Base-by-base conservation (phyloP, 2,797 vertebrate genomes). In the Microctenopoma lineatum region DNA sequence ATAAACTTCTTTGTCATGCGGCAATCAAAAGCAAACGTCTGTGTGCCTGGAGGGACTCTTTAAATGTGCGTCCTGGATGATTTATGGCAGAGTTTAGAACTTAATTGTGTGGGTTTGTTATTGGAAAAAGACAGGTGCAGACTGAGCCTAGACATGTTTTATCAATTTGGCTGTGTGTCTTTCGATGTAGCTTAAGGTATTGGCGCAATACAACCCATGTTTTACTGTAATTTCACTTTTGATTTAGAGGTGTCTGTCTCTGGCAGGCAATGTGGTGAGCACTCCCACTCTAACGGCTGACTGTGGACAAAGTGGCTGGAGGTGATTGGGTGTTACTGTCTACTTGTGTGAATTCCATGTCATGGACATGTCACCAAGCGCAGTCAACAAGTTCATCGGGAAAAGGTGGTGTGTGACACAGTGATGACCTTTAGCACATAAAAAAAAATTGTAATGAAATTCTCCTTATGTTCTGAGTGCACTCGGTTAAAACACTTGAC, bases 81-180 rank as follows among this genome's bases (percentile, higher is more conserved):
- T 92, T 92, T 91, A 91, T 87, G 71, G 42, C 66, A 32, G 81
- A 90, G 86, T 90, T 93, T 87, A 88, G 80, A 85, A 91, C 80
- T 86, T 91, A 91, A 93, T 93, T 93, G 89, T 90, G 79, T 38
- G 55, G 77, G 52, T 91, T 92, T 92, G 86, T 91, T 92, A 89
- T 88, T 90, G 82, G 81, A 85, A 85, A 89, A 84, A 93, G 83
- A 89, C 89, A 92, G 83, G 87, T 91, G 88, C 83, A 76, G 84
- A 86, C 89, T 75, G 69, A 84, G 89, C 79, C 45, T 76, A 84
- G 84, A 68, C 91, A 92, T 89, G 90, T 91, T 93, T 86, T 90
- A 82, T 93, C 86, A 84, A 79, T 92, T 84, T 86, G 66, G 63
- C 75, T 85, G 53, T 70, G 73, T 75, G 68, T 89, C 80, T 87